Base-by-base conservation (phyloP, 2,888 invertebrate genomes). In the Dryobotodes eremita region DNA sequence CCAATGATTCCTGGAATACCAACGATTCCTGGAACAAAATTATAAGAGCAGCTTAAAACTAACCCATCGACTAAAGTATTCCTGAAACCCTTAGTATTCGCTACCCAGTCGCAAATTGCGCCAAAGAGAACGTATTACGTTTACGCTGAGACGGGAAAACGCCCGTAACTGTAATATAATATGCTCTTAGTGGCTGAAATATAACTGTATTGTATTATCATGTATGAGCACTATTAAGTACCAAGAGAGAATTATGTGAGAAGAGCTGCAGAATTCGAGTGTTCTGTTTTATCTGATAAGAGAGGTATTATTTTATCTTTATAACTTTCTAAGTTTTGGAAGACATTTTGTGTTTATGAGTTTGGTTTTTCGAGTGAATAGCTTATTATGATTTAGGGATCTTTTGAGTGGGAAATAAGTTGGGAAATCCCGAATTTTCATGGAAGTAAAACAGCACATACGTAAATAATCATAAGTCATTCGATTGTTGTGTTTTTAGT, bases 91-190 rank as follows among this genome's bases (percentile, higher is more conserved):
- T 36, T 87, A 71, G 92, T 92, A 91, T 59, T 71, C 46, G 85
- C 74, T 11, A 57, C 36, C 57, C 77, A 76, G 72, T 90, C 82
- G 85, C 86, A 90, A 91, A 91, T 91, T 89, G 87, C 87, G 85
- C 88, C 86, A 84, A 88, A 86, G 84, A 87, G 88, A 89, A 89
- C 86, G 78, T 79, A 89, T 92, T 91, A 89, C 91, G 90, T 93
- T 90, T 92, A 90, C 89, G 91, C 91, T 88, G 92, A 91, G 88
- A 89, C 86, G 86, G 80, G 84, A 87, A 90, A 91, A 90, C 87
- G 86, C 85, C 81, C 74, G 83, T 86, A 85, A 88, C 88, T 73
- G 86, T 88, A 90, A 92, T 87, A 84, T 91, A 89, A 92, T 90
- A 90, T 83, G 77, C 88, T 89, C 86, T 90, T 89, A 90, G 91